Base-by-base conservation (phyloP, 2,888 invertebrate genomes). In the Drosophila mimetica region DNA sequence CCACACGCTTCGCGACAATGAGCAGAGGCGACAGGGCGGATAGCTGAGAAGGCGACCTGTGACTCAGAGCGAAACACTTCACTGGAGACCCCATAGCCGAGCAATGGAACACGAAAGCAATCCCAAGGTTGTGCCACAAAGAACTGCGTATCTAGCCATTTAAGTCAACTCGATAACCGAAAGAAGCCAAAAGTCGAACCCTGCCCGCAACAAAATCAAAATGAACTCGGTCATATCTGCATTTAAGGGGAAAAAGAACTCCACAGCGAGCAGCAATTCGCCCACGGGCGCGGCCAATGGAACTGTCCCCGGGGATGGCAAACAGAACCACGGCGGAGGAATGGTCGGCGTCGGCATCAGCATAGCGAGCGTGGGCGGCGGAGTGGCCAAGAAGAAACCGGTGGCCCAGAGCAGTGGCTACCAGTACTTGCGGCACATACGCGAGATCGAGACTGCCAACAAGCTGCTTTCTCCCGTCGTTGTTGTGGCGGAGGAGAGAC, bases 201-300 rank as follows among this genome's bases (percentile, higher is more conserved):
- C 41, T 25, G 11, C 25, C 20, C 16, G 16, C 37, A 41, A 14
- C 14, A 9, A 46, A 46, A 55, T 67, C 78, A 90, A 85, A 72
- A 92, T 92, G 92, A 92, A 92, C 88, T 92, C 92, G 64, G 92
- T 92, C 75, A 92, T 92, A 76, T 92, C 91, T 74, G 92, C 92
- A 82, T 92, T 92, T 87, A 92, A 92, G 74, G 76, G 89, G 42
- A 91, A 90, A 77, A 92, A 91, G 77, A 79, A 76, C 57, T 76
- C 77, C 55, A 53, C 63, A 9, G 18, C 66, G 16, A 74, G 48
- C 69, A 79, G 74, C 66, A 83, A 69, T 59, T 44, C 69, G 8
- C 34, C 63, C 1, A 52, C 20, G 13, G 34, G 42, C 9, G 18
- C 76, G 36, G 51, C 55, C 71, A 50, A 70, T 59, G 52, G 65